Percentiles rank a stretch among this genome's conserved stretches.
Evolutionary conservation across 2,113 vertebrate genomes (phyloP).

Genomic region (Pomatostomus ruficeps): DNA sequence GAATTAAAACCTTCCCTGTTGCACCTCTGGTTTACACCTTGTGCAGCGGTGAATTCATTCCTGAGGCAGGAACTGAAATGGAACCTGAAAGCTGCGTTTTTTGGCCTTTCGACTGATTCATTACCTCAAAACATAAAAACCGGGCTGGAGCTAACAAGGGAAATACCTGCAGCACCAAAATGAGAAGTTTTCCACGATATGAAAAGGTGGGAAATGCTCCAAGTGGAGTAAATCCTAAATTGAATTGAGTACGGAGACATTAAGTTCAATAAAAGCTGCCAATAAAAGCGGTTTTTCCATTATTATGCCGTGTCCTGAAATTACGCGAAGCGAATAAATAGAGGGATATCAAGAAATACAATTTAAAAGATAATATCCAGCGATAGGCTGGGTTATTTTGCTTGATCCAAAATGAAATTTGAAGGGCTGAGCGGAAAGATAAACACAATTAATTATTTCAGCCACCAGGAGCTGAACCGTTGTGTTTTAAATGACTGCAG

Average conservation of each 20-base stretch:
- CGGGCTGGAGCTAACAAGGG: background rate
- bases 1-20: background rate
- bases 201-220: background rate
- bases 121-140: background rate
- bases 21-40: background rate
- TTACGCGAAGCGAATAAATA: background rate
- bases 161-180: background rate
- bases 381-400: background rate
- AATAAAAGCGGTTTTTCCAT: background rate
- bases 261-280: background rate
- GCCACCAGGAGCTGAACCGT: background rate
- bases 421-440: background rate
- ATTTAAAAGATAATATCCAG: background rate
- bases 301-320: background rate
- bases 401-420: background rate
- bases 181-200: background rate
- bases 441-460: background rate
- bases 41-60: background rate
- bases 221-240: background rate
- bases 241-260: background rate
- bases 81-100: background rate
- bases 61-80: background rate
- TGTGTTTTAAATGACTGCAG: background rate
- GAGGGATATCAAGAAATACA: background rate
- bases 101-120: background rate